Evolutionary conservation across 1,140 invertebrate genomes (phyloP).

Genomic region (Dendroctonus ponderosae): DNA sequence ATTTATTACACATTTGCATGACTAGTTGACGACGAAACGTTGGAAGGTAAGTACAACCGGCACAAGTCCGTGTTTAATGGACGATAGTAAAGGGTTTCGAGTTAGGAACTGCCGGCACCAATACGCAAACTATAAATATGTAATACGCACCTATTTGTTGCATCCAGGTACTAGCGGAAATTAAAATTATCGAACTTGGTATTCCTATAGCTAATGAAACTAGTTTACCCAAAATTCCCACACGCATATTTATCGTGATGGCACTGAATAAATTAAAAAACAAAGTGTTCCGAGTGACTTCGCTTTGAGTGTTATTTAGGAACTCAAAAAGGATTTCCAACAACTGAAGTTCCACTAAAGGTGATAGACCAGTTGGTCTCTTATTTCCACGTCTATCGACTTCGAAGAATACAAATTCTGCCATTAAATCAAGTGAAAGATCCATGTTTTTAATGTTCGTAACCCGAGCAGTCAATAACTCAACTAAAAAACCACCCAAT

Average conservation of each 20-base stretch:
- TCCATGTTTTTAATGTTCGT: conserved; percentile 59
- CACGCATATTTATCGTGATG: conserved; percentile 64
- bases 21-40: too few species aligned
- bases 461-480: conserved; percentile 53
- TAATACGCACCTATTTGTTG: conserved; percentile 63
- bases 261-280: conserved; percentile 75
- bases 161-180: conserved; percentile 79
- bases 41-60: too few species aligned
- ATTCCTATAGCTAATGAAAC: conserved; percentile 76
- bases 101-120: background rate
- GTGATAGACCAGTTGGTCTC: conserved; percentile 55
- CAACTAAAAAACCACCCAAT: conserved; percentile 40
- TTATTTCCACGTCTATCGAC: conserved; percentile 64
- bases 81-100: background rate
- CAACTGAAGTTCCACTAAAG: conserved; percentile 73
- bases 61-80: background rate
- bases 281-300: conserved; percentile 74
- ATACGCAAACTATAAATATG: background rate
- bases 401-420: conserved; percentile 80
- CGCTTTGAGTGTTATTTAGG: conserved; percentile 65
- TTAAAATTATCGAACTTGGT: conserved; percentile 67
- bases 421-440: conserved; percentile 72
- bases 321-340: conserved; percentile 74
- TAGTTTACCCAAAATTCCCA: conserved; percentile 72
- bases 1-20: too few species aligned